These are phyloP conservation scores for Porites cylindrica DNA, from an alignment of 92 coral and sea anemone genomes.

Conservation along the genomic window DNA sequence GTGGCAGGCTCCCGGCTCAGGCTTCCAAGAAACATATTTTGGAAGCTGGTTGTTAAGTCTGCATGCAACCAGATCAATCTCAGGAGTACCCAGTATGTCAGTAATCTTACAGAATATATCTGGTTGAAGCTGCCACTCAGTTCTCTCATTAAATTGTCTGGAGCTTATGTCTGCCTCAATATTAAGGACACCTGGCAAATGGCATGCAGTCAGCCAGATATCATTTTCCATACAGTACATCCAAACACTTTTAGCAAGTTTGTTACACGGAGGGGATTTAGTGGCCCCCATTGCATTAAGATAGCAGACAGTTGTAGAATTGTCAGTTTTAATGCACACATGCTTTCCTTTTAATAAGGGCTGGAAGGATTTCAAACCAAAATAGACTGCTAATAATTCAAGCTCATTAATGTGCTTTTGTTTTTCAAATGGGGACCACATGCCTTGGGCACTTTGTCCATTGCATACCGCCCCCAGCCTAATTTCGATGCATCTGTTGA, in stretches of 20 bases:
- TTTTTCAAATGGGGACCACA: constrained; percentile 42
- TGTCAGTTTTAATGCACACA: constrained; percentile 38
- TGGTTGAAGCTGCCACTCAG: constrained; percentile 58
- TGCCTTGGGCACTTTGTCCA: constrained; percentile 37
- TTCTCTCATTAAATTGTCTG: constrained; percentile 53
- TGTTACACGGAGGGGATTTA: constrained; percentile 37
- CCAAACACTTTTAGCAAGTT: constrained; percentile 36
- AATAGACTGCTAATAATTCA: neutral
- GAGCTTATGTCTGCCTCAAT: constrained; percentile 44
- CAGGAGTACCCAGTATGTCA: constrained; percentile 27
- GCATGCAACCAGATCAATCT: constrained; percentile 40
- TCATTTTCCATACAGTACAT: constrained; percentile 30
- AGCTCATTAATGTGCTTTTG: constrained; percentile 7
- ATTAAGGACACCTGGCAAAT: too few relatives aligned
- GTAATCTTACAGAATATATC: constrained; percentile 34
- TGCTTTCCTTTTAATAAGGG: constrained; percentile 7
- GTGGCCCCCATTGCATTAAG: constrained; percentile 57
- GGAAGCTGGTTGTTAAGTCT: constrained; percentile 39
- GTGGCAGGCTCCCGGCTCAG: constrained; percentile 57
- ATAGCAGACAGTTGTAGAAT: constrained; percentile 52
- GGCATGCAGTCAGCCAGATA: constrained; percentile 55
- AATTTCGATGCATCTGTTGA: constrained; percentile 62
- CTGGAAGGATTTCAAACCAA: neutral
- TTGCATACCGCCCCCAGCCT: constrained; percentile 61
- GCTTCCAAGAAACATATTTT: constrained; percentile 53